Percentiles rank a stretch among this genome's conserved stretches.
phyloP scores from a whole-genome alignment of 92 coral and sea anemone genomes.

The Epizoanthus rinbou region DNA sequence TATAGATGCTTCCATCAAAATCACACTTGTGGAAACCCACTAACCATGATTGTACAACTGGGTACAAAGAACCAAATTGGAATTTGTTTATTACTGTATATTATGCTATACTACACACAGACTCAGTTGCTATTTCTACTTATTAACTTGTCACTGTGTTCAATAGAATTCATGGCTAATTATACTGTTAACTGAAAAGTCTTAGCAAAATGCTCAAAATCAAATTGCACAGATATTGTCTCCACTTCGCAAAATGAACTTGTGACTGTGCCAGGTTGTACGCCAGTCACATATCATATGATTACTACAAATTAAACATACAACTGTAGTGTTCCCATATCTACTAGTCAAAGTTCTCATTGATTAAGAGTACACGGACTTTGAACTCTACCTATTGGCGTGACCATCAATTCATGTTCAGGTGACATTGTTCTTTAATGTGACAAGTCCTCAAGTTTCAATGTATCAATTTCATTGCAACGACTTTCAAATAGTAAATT shows the following conservation, averaged over 20 bases:
- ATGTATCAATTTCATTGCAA: too few relatives aligned
- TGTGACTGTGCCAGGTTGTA: not conserved
- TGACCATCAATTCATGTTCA: too few relatives aligned
- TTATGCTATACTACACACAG: not conserved
- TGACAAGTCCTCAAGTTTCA: too few relatives aligned
- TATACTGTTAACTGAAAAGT: not conserved
- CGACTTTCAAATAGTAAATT: too few relatives aligned
- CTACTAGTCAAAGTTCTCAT: too few relatives aligned
- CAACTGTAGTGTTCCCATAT: not conserved
- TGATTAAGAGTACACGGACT: too few relatives aligned
- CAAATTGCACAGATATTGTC: not conserved
- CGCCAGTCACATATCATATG: not conserved
- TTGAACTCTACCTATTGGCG: too few relatives aligned
- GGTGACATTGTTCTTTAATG: too few relatives aligned
- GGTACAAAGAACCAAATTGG: constrained; percentile 25
- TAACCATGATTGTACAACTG: not conserved
- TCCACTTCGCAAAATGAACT: constrained; percentile 14
- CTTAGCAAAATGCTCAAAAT: not conserved
- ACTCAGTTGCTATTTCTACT: not conserved
- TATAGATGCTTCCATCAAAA: too few relatives aligned
- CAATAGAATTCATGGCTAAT: not conserved
- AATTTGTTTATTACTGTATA: not conserved
- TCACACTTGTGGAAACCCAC: too few relatives aligned
- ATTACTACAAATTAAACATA: not conserved
- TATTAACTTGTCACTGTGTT: not conserved